A percentile compares a stretch with the other conserved stretches of the same genome.
These are phyloP conservation scores for Antheraea yamamai DNA, from an alignment of 2,888 invertebrate species.

Conservation along the genomic window DNA sequence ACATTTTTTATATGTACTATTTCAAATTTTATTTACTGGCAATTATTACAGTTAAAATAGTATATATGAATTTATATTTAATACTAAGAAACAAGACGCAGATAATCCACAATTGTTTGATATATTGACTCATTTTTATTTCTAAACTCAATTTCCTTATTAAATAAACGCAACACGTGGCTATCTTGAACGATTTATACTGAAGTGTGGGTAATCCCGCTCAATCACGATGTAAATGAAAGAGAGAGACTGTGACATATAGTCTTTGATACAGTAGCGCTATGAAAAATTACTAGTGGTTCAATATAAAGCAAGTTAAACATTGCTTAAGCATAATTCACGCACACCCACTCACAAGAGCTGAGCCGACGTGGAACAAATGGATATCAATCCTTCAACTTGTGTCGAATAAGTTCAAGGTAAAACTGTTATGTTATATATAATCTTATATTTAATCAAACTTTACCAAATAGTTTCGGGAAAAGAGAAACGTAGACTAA, in stretches of 20 bases:
- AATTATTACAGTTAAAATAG: no score
- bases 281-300: slow-evolving; percentile 18
- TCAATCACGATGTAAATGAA: slow-evolving; percentile 18
- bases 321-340: slow-evolving; percentile 44
- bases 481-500: background rate
- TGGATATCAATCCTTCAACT: slow-evolving; percentile 46
- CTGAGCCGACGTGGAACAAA: slow-evolving; percentile 43
- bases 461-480: background rate
- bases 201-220: background rate
- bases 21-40: no score
- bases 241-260: slow-evolving; percentile 21
- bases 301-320: slow-evolving; percentile 26
- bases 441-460: background rate
- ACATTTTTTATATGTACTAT: no score
- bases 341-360: slow-evolving; percentile 44
- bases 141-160: background rate
- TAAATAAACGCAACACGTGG: background rate
- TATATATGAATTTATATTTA: background rate
- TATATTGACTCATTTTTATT: background rate
- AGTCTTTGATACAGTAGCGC: slow-evolving; percentile 21
- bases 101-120: background rate
- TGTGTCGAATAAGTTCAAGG: slow-evolving; percentile 27
- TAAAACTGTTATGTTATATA: background rate
- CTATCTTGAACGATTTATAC: slow-evolving; percentile 7
- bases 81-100: background rate